Conservation (phyloP, 1,140 invertebrate genomes). For the Drosophila quadrilineata region DNA sequence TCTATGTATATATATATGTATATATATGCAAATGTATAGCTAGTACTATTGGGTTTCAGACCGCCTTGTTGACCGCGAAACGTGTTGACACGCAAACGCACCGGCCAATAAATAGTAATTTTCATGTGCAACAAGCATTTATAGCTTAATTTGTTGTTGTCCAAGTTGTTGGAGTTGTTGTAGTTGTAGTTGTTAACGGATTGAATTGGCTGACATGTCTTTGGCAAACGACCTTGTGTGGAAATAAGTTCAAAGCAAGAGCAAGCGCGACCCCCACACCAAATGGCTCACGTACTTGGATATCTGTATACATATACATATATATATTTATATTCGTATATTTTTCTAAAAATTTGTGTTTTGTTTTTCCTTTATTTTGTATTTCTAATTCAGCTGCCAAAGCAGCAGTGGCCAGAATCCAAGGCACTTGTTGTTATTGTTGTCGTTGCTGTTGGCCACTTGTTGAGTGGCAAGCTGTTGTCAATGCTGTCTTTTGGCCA, state of each 20-base stretch:
- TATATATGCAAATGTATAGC: no score
- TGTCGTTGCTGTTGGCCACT: slow-evolving; percentile 6
- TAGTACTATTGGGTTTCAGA: slow-evolving; percentile 1
- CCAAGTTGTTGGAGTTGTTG: slow-evolving; percentile 51
- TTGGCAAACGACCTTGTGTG: slow-evolving; percentile 64
- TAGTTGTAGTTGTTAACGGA: slow-evolving; percentile 43
- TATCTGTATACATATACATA: slow-evolving; percentile 10
- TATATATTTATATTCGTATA: background rate
- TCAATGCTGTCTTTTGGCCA: slow-evolving; percentile 53
- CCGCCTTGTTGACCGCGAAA: slow-evolving; percentile 48
- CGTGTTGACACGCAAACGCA: slow-evolving; percentile 64
- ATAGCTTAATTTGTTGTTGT: slow-evolving; percentile 71
- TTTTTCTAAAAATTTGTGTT: slow-evolving; percentile 2
- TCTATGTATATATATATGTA: no score
- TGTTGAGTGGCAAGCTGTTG: slow-evolving; percentile 23
- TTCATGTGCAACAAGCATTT: slow-evolving; percentile 73
- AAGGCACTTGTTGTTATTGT: slow-evolving; percentile 34
- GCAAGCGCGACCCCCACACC: slow-evolving; percentile 71
- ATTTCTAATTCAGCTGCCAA: slow-evolving; percentile 43
- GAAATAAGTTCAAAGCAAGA: slow-evolving; percentile 77
- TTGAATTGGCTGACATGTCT: slow-evolving; percentile 35
- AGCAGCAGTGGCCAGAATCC: slow-evolving; percentile 8
- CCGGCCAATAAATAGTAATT: slow-evolving; percentile 46
- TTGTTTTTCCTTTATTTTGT: no score
- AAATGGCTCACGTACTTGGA: slow-evolving; percentile 53